Base-by-base conservation (phyloP, 2,888 invertebrate genomes). In the Tupiocoris notatus region DNA sequence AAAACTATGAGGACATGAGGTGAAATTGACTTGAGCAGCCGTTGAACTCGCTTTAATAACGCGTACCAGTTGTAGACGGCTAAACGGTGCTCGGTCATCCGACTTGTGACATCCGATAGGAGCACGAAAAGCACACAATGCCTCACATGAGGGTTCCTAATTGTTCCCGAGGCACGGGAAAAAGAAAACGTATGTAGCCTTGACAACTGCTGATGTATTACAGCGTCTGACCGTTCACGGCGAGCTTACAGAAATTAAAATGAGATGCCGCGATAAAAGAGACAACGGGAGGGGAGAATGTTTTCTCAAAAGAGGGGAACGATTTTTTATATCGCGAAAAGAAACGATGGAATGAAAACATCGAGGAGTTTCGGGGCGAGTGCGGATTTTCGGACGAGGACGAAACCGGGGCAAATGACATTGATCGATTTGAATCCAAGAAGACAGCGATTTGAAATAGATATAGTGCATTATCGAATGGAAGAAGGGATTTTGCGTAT, bases 151-250 rank as follows among this genome's bases (percentile, higher is more conserved):
- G 39, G 39, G 39, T 3, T 39, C 6, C 39, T 39, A 39, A 39
- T 39, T 39, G 3, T 39, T 12, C 39, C 39, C 39, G 6, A 7
- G 6, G 39, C 39, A 39, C 39, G 39, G 39, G 39, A 39, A 12
- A 39, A 39, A 39, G 39, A 39, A 39, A 39, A 39, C 39, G 39
- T 39, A 39, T 39, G 39, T 39, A 39, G 39, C 39, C 39, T 12
- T 39, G 39, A 25, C 65, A 39, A 18, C 65, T 16, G 39, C 24
- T 75, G 75, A 75, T 75, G 75, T 65, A 75, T 75, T 75, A 75
- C 75, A 75, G 64, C 63, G 24, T 61, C 64, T 75, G 75, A 65
- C 75, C 75, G 64, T 75, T 75, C 75, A 75, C n/a, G 39, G n/a
- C 6, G 54, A 75, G 58, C 65, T 57, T 57, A 75, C 64, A 75